phyloP scores from a whole-genome alignment of 2,888 invertebrate species.

The Drosophila tanythrix region DNA sequence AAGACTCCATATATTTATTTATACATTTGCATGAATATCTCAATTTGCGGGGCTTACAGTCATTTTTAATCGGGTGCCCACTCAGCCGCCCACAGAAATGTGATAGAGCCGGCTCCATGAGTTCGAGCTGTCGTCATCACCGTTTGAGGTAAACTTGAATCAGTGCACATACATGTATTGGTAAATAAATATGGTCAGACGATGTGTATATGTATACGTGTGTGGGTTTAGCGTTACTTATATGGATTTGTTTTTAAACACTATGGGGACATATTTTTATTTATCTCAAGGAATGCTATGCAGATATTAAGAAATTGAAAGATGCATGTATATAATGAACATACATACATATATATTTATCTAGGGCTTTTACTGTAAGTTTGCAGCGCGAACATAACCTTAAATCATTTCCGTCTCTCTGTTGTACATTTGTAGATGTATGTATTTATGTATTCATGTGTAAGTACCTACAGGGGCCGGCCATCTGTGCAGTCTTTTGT shows the following conservation, averaged over 20 bases:
- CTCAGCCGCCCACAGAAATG: conserved; percentile 36
- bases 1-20: neutral
- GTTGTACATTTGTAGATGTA: neutral
- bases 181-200: conserved; percentile 8
- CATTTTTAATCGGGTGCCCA: conserved; percentile 29
- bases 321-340: neutral
- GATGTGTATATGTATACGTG: neutral
- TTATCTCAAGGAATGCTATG: neutral
- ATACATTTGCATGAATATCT: conserved; percentile 1
- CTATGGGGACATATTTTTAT: neutral
- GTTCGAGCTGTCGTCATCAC: conserved; percentile 33
- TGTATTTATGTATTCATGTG: neutral
- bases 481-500: conserved; percentile 48
- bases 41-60: conserved; percentile 8
- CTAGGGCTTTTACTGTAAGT: neutral
- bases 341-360: neutral
- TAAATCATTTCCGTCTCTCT: neutral
- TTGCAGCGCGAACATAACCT: conserved; percentile 31
- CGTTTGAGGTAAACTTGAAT: conserved; percentile 48
- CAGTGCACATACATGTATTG: conserved; percentile 1
- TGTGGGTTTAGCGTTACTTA: conserved; percentile 11
- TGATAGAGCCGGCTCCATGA: conserved; percentile 39
- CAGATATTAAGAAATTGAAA: neutral
- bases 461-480: neutral
- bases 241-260: conserved; percentile 1